Evolutionary conservation across 2,113 vertebrate species (phyloP).

Genomic region (Varanus salvator): DNA sequence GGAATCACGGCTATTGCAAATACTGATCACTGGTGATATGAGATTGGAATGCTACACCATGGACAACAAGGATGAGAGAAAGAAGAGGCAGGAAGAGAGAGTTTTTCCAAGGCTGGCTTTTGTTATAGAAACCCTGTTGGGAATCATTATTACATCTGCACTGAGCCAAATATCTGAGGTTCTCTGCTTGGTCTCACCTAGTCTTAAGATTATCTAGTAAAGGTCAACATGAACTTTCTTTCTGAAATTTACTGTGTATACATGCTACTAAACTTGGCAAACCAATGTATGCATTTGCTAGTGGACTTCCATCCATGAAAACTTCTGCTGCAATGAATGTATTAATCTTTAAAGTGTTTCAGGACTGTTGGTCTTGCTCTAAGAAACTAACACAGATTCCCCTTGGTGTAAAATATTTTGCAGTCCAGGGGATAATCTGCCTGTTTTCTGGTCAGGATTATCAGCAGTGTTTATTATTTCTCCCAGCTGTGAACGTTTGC

Average conservation of each 20-base stretch:
- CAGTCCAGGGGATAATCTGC: not conserved
- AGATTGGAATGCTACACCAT: not conserved
- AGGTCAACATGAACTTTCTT: not conserved
- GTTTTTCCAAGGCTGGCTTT: not conserved
- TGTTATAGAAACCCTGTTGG: not conserved
- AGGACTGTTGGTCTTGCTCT: not conserved
- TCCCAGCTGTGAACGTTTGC: not conserved
- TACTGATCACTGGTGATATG: not conserved
- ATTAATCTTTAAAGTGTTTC: not conserved
- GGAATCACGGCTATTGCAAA: not conserved
- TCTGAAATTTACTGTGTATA: not conserved
- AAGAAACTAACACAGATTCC: not conserved
- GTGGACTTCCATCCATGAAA: not conserved
- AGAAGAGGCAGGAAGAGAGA: too few species aligned
- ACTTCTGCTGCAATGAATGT: not conserved
- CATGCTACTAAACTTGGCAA: not conserved
- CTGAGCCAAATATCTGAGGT: not conserved
- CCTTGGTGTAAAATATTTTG: not conserved
- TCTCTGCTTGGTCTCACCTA: not conserved
- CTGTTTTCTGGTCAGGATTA: slow-evolving; percentile 2
- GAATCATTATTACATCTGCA: not conserved
- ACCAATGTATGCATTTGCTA: not conserved
- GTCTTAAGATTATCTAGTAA: not conserved
- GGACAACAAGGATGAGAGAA: not conserved
- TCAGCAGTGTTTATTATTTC: not conserved